Evolutionary conservation across 1,140 invertebrate species (phyloP), one percentile per base, ranked within the genome.

Genomic region (Diabrotica undecimpunctata): DNA sequence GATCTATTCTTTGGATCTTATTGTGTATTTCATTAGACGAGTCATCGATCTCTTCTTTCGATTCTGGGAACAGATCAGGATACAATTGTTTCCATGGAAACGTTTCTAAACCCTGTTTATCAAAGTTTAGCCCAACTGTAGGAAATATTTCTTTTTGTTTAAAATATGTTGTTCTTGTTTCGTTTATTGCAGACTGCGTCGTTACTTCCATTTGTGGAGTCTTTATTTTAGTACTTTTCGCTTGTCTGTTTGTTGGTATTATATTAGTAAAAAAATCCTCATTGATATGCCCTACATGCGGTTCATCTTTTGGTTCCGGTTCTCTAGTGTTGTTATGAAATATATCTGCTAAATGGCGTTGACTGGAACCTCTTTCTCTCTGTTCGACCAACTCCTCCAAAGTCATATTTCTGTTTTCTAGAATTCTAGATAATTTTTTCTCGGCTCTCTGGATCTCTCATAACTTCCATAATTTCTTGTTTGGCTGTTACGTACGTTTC

Each of bases 331-430:
- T 81, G 67, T 85, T 85, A 59, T 86, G 81, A 64, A 90, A 87
- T 59, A 90, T 87, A 66, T 90, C 88, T 0, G 88, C 87, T 52
- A 91, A 76, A 72, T 91, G 89, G 6, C 90, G 77, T 70, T 90
- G 88, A 73, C 90, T 91, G 0, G 90, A 91, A n/a, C 90, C 91
- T 66, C 90, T 79, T 77, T 92, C 88, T 67, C 90, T 81, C 62
- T 90, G 83, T 66, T 88, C 86, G 7, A 93, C 85, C 52, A 92
- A 74, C 77, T 92, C 88, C 57, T 85, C 86, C 36, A 93, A 67
- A 5, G 89, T 91, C 90, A 93, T 92, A 70, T 93, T 93, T 70
- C 90, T 82, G 51, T 87, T 84, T 66, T 84, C 85, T 4, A 93
- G 78, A 61, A 93, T 84, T 73, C 81, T 82, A 13, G 83, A 81